phyloP scores from a whole-genome alignment of 2,113 vertebrate species.

The Engraulis encrasicolus region DNA sequence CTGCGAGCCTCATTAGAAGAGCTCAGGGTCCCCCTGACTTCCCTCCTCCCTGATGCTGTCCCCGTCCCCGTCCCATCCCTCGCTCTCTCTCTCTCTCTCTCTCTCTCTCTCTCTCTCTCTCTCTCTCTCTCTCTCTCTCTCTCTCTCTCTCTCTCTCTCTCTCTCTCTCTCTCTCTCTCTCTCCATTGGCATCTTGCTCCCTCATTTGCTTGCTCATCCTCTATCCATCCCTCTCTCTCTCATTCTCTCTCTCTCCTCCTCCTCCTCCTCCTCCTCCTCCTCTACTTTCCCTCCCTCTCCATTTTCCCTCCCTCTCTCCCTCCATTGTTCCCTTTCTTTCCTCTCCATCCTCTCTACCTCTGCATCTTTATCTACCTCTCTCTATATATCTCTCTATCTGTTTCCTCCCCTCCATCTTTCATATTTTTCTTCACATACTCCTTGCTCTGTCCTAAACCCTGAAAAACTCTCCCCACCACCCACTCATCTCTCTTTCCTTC shows the following conservation, averaged over 20 bases:
- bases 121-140: not conserved
- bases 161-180: not conserved
- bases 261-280: too few relatives aligned
- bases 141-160: not conserved
- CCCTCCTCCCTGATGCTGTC: too few relatives aligned
- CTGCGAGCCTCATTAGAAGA: constrained; percentile 58
- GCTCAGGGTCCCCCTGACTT: constrained; percentile 43
- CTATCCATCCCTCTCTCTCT: not conserved
- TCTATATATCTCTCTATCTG: not conserved
- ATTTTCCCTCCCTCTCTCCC: not conserved
- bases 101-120: not conserved
- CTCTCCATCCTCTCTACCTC: too few relatives aligned
- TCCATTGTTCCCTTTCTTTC: not conserved
- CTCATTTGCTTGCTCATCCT: not conserved
- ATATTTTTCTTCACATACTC: too few relatives aligned
- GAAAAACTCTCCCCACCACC: too few relatives aligned
- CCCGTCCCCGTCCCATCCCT: too few relatives aligned
- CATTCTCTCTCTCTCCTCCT: constrained; percentile 35
- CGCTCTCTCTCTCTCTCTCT: too few relatives aligned
- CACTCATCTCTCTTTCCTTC: too few relatives aligned
- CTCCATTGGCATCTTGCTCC: not conserved
- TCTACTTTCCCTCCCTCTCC: not conserved
- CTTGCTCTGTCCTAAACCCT: too few relatives aligned
- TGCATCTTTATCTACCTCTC: too few relatives aligned
- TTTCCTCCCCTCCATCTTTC: too few relatives aligned